Base-by-base conservation (phyloP, 2,888 invertebrate species). In the Esperia sulphurella region DNA sequence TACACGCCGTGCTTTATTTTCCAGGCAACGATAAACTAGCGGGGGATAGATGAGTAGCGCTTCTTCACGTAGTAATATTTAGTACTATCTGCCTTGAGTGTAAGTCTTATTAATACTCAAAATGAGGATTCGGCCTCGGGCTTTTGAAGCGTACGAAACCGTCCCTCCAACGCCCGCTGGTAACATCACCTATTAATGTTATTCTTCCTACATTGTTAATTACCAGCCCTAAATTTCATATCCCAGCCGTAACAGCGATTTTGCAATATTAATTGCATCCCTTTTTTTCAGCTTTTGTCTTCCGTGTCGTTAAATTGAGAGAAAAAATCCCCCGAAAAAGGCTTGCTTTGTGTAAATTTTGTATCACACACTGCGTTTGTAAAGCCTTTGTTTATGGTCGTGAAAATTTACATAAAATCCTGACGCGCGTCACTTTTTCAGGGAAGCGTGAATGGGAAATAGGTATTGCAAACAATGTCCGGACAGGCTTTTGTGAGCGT, bases 391-490 rank as follows among this genome's bases (percentile, higher is more conserved):
- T 74, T 73, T 66, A 65, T 66, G 63, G 61, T 69, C 40, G 57
- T 55, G 42, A 52, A 54, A 58, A 68, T 75, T 74, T 74, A 64
- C 68, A 74, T 72, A 65, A 69, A 75, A 71, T 59, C 55, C 56
- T 48, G 53, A 60, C 55, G 56, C 58, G 53, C 61, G 64, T 64
- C 55, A 66, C 58, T 75, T 71, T 71, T 68, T 63, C 43, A 43
- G 35, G 52, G 52, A 50, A 47, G 53, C 54, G 55, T 64, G 59
- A 59, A 71, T 64, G 64, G 53, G 59, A 46, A 46, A 46, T 41
- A 33, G 46, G 21, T 28, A 45, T 30, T 7, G 28, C 46, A 41
- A 49, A 45, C 41, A 49, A 45, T 63, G 54, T 59, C 56, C 58
- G 63, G 48, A 53, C 50, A 50, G 54, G 60, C 61, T 8, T 62